Base-by-base conservation (phyloP, 2,888 invertebrate genomes). In the Seira musarum region DNA sequence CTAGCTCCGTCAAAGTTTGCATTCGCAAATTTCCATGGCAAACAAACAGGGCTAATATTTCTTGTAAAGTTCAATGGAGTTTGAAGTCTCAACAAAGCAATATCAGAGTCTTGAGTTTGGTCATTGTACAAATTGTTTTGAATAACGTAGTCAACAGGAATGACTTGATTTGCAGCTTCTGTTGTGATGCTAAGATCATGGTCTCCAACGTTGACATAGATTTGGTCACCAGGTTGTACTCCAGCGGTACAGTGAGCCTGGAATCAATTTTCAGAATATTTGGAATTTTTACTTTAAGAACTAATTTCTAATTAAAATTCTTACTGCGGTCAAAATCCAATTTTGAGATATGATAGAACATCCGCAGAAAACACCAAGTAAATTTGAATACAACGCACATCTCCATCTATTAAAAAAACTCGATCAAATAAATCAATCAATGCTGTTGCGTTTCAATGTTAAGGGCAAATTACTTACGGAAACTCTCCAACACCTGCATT, bases 1-100 rank as follows among this genome's bases (percentile, higher is more conserved):
- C 17, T 65, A 46, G 69, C 35, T 1, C 81, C 80, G 21, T 80
- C 73, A 53, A 83, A 84, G 15, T 75, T 70, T 6, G 53, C 15
- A 10, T 63, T 67, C 21, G 40, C 57, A 22, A 72, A 74, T 13
- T 77, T 78, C 78, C 82, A 84, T 10, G 84, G 84, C 0, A 84
- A 65, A 30, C 84, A 84, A 17, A 74, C 77, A 17, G 84, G 84
- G 0, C 78, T 19, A 21, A 83, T 67, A 65, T 74, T 80, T 63
- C 63, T 60, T 3, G 82, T 81, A 61, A 84, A 87, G 8, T 30
- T 74, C 5, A 87, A 81, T 1, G 85, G 84, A n/a, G 69, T 71
- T 10, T 75, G 70, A 13, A 90, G 83, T 72, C 87, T 86, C 2
- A 90, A 83, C 3, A 90, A 81, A 15, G 89, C 89, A 35, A 90